phyloP scores from a whole-genome alignment of 1,140 invertebrate species.

The Pseudomyrmex flavicornis region DNA sequence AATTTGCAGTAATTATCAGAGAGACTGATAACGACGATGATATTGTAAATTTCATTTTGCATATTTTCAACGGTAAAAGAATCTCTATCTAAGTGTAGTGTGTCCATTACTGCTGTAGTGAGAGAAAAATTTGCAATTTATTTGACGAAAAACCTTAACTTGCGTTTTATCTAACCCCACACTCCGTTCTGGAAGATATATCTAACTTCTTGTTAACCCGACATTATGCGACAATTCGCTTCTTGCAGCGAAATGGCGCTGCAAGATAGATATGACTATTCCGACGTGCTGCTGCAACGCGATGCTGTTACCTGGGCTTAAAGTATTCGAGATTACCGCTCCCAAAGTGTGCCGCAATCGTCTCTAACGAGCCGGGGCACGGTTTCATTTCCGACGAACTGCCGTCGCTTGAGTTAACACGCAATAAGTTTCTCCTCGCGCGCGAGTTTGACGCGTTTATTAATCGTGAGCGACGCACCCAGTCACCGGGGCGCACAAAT shows the following conservation, averaged over 20 bases:
- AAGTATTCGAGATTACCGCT: constrained; percentile 48
- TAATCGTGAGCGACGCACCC: constrained; percentile 67
- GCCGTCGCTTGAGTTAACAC: constrained; percentile 68
- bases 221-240: background rate
- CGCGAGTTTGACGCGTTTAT: constrained; percentile 71
- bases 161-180: background rate
- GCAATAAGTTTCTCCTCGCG: constrained; percentile 66
- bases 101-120: no score
- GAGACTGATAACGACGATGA: background rate
- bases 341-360: constrained; percentile 57
- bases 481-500: background rate
- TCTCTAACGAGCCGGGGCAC: constrained; percentile 46
- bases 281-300: background rate
- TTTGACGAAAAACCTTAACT: no score
- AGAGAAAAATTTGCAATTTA: no score
- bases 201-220: background rate
- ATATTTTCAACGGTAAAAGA: constrained; percentile 5
- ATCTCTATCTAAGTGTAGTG: background rate
- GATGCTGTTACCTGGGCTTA: background rate
- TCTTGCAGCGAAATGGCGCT: background rate
- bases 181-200: background rate
- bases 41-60: constrained; percentile 22
- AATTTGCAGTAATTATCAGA: constrained; percentile 14
- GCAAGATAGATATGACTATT: constrained; percentile 1
- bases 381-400: constrained; percentile 64